A percentile compares a stretch with the other conserved stretches of the same genome.
Conservation (phyloP, 2,888 invertebrate genomes). For the Leucoptera coffeella region DNA sequence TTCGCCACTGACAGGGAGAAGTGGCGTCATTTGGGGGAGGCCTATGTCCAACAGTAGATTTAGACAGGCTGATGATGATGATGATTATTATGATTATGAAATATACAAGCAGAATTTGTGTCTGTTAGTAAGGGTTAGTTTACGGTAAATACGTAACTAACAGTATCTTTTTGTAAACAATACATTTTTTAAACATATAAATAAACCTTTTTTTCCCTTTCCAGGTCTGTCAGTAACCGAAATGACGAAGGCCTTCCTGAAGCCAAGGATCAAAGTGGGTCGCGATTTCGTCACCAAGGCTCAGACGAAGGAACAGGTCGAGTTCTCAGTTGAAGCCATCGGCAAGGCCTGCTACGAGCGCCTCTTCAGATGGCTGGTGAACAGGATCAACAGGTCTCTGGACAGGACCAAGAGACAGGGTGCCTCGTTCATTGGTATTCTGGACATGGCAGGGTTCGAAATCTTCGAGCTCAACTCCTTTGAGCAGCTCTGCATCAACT, state of each 20-base stretch:
- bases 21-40: no score
- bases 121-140: no score
- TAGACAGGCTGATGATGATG: no score
- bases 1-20: no score
- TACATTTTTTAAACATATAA: background rate
- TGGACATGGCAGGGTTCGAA: constrained; percentile 99
- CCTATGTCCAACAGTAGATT: no score
- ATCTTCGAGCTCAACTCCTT: constrained; percentile 98
- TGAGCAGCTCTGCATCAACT: constrained; percentile 98
- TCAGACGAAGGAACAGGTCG: constrained; percentile 98
- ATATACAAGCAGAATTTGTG: no score
- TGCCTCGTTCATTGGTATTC: constrained; percentile 97
- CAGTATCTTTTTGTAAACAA: background rate
- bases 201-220: no score
- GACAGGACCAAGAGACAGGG: constrained; percentile 98
- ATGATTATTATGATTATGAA: no score
- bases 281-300: constrained; percentile 98
- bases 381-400: constrained; percentile 92
- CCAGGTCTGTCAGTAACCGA: constrained; percentile 87
- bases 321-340: constrained; percentile 98
- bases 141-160: no score
- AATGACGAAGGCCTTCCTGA: constrained; percentile 96
- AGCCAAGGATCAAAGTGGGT: constrained; percentile 97
- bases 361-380: constrained; percentile 98
- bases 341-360: constrained; percentile 98